Conservation (phyloP, 2,797 vertebrate genomes). For the Petrocephalus sullivani region DNA sequence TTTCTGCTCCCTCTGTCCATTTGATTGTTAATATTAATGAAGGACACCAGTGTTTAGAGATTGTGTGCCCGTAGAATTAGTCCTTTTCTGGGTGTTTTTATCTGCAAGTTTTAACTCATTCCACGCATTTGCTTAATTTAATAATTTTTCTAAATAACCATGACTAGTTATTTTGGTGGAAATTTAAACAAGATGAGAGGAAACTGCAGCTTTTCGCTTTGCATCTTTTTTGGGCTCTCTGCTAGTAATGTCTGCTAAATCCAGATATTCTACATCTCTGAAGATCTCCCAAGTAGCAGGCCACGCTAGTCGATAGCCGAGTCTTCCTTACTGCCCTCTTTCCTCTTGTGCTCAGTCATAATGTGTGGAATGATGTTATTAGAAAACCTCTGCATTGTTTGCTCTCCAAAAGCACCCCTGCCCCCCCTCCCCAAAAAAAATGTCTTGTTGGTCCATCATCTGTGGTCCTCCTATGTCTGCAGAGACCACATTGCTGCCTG, state of each 20-base stretch:
- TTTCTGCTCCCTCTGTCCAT: slow-evolving; percentile 24
- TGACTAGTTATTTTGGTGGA: neutral
- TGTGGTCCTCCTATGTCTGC: neutral
- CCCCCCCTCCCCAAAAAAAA: neutral
- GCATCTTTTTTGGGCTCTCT: neutral
- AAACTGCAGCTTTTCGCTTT: neutral
- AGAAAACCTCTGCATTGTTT: neutral
- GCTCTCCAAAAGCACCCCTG: neutral
- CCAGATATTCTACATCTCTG: neutral
- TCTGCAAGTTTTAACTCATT: slow-evolving; percentile 39
- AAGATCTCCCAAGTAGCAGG: neutral
- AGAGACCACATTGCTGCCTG: neutral
- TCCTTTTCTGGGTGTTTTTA: slow-evolving; percentile 3
- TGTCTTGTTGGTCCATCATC: neutral
- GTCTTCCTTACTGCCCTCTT: neutral
- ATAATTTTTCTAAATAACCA: neutral
- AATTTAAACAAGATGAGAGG: neutral
- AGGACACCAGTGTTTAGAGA: neutral
- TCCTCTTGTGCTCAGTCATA: neutral
- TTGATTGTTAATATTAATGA: slow-evolving; percentile 24
- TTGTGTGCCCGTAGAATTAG: slow-evolving; percentile 7
- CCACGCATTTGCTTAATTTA: slow-evolving; percentile 24
- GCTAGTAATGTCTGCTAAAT: neutral
- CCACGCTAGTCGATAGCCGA: neutral
- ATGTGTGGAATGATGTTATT: slow-evolving; percentile 17